Conservation (phyloP, 2,113 vertebrate genomes). For the Melanocharis versteri region DNA sequence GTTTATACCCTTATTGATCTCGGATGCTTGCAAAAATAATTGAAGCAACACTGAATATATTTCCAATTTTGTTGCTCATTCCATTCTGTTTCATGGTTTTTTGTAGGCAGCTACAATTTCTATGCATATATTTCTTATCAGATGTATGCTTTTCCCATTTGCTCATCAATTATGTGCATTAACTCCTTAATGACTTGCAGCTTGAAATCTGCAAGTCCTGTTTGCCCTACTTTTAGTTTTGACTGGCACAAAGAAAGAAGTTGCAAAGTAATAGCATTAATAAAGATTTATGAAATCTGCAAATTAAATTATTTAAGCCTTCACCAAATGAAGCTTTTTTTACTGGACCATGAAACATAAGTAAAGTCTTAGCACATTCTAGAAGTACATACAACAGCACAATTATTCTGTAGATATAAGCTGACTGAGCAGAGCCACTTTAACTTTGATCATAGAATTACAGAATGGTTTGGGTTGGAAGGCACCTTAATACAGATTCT, state of each 20-base stretch:
- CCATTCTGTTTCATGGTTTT: background rate
- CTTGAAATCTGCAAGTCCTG: background rate
- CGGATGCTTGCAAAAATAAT: background rate
- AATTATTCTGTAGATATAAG: background rate
- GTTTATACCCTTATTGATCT: background rate
- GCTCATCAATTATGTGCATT: background rate
- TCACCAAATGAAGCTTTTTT: background rate
- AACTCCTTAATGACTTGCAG: slow-evolving; percentile 1
- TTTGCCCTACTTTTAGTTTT: background rate
- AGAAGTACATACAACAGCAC: background rate
- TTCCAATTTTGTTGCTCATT: background rate
- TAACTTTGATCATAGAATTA: background rate
- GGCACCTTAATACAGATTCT: background rate
- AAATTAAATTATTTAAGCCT: background rate
- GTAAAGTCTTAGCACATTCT: background rate
- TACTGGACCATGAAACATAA: background rate
- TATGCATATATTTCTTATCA: background rate
- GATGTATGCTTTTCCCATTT: background rate
- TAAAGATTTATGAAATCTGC: background rate
- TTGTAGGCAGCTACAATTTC: background rate
- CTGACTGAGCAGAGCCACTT: background rate
- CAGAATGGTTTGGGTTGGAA: background rate
- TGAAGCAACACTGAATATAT: background rate
- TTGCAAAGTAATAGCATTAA: background rate
- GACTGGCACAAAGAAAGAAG: background rate